These are phyloP conservation scores for Phaenicophaeus curvirostris DNA, from an alignment of 2,797 vertebrate genomes.

Conservation along the genomic window DNA sequence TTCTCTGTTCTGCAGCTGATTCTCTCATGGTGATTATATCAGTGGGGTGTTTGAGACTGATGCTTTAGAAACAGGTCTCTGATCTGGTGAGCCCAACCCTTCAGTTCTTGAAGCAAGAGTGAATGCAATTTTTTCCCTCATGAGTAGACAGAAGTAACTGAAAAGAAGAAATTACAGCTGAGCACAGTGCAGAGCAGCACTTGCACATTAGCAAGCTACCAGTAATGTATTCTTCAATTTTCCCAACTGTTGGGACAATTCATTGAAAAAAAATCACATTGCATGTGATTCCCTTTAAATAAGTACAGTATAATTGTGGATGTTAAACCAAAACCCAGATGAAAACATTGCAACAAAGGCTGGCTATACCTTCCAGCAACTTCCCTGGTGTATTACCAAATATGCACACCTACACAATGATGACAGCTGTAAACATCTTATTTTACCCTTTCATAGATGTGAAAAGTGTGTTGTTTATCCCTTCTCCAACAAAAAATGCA, in stretches of 20 bases:
- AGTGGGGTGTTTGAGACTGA: not conserved
- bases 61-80: not conserved
- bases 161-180: not conserved
- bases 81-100: not conserved
- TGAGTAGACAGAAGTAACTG: not conserved
- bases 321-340: not conserved
- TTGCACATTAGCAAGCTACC: not conserved
- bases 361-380: not conserved
- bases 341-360: not conserved
- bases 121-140: not conserved
- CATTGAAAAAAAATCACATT: not conserved
- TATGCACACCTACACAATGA: not conserved
- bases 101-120: not conserved
- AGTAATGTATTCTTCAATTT: not conserved
- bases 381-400: not conserved
- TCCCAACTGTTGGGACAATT: not conserved
- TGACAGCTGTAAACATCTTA: constrained; percentile 33
- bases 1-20: not conserved
- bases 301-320: not conserved
- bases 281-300: not conserved
- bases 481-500: constrained; percentile 48
- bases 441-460: constrained; percentile 19
- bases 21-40: not conserved
- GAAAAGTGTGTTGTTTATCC: constrained; percentile 29
- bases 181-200: not conserved